Base-by-base conservation (phyloP, 2,888 invertebrate genomes). In the Gisinianus flammeolus region DNA sequence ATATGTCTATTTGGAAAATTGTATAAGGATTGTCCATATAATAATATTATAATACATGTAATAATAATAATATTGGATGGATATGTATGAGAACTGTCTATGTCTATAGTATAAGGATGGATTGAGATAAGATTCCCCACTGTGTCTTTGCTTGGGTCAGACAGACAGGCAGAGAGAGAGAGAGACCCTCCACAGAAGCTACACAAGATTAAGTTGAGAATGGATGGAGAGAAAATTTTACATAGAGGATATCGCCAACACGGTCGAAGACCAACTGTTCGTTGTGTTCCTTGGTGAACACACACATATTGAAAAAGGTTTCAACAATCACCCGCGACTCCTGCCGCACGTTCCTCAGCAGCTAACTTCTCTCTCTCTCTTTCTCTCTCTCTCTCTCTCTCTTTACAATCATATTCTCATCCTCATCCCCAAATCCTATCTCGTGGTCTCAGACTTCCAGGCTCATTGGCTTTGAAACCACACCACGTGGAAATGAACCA, bases 271-370 rank as follows among this genome's bases (percentile, higher is more conserved):
- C 77, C 79, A 79, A 79, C 79, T 79, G 79, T 64, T 74, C 74
- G 26, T 35, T 33, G 75, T 31, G 31, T 33, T 68, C 52, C 44
- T 70, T 76, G 35, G 35, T 76, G 69, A 76, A 66, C 72, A 68
- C 76, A 56, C 69, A 70, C 68, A 33, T 44, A 44, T 22, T 24
- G 52, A 70, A 31, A 35, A 10, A 56, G 24, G 73, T 67, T 62
- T 70, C 74, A 81, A 81, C 80, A 83, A 83, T 81, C 83, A 82
- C 83, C 83, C 83, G 81, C 82, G 76, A 81, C 83, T 83, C 83
- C 82, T 83, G 83, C 81, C 80, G 83, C 81, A 83, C 81, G 81
- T 81, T 81, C 81, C 79, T 75, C 58, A 33, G n/a, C n/a, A n/a
- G n/a, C n/a, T n/a, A n/a, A n/a, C n/a, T 30, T n/a, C 56, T 33